These are phyloP conservation scores for Tetropium fuscum DNA, from an alignment of 2,888 invertebrate species.

Conservation along the genomic window DNA sequence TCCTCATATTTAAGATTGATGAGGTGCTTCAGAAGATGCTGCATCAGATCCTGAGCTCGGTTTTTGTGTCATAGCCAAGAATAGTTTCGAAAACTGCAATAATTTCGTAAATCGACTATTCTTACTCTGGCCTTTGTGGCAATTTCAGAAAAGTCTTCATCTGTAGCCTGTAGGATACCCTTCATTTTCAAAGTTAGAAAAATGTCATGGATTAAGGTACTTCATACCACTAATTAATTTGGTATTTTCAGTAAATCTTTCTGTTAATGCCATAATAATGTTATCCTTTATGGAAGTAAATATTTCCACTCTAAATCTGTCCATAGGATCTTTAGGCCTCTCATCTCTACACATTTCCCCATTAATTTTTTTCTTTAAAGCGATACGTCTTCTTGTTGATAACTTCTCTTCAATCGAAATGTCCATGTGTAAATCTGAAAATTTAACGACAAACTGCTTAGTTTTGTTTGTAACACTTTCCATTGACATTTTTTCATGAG, in stretches of 20 bases:
- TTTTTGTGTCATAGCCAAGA: not conserved
- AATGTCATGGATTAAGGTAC: not conserved
- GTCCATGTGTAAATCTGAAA: not conserved
- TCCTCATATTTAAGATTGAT: not conserved
- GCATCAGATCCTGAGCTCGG: not conserved
- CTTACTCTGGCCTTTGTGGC: not conserved
- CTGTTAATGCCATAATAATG: not conserved
- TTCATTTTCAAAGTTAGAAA: not conserved
- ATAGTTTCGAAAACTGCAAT: not conserved
- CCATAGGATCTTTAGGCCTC: not conserved
- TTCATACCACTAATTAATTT: not conserved
- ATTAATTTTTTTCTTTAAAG: too few species aligned
- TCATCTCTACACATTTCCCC: too few species aligned
- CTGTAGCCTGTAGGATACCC: not conserved
- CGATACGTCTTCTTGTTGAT: too few species aligned
- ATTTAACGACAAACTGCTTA: not conserved
- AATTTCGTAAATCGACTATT: not conserved
- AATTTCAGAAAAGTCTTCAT: not conserved
- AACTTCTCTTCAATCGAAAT: not conserved
- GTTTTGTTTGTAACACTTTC: too few species aligned
- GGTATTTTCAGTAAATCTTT: not conserved
- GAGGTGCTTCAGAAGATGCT: not conserved
- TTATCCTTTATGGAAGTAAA: not conserved
- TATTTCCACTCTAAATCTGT: not conserved
- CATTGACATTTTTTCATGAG: constrained; percentile 1